Evolutionary conservation across 2,113 vertebrate species (phyloP), one percentile per base, ranked within the genome.

Genomic region (Dasyurus viverrinus): DNA sequence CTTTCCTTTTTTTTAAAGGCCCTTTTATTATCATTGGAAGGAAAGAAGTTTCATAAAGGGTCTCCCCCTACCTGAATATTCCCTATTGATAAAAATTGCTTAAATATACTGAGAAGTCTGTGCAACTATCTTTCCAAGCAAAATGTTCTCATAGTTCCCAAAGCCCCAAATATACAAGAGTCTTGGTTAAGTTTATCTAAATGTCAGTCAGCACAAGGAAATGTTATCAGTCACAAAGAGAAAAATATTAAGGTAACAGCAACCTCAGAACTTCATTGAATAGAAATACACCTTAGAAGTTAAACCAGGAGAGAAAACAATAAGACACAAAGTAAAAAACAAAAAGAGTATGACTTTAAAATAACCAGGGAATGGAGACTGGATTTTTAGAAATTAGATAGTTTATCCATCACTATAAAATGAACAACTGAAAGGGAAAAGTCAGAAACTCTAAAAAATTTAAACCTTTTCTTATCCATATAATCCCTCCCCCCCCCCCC

Each of bases 11-110:
- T 95, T 97, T 91, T 92, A 91, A 94, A 91, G 84, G n/a, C 54
- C 91, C 91, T 96, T 95, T 25, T 95, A n/a, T 84, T 53, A 95
- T 53, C 22, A 93, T 0, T 93, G 10, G 36, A 95, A 94, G 6
- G 36, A 93, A 97, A 94, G 48, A 47, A 12, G 25, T 84, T 46
- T 92, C 84, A 95, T 24, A 55, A 94, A 96, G 90, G 89, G 95
- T 93, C 92, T 76, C 22, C 23, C 48, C 94, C 42, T 91, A 93
- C 16, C 53, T 93, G 36, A 10, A 93, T 92, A 92, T 94, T 93
- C 94, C 92, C 26, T 90, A 93, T 94, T 91, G 36, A 95, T 50
- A 91, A 55, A 94, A 93, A 92, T 55, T 93, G 93, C 54, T 57
- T 89, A 94, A 94, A 93, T 60, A 96, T 76, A 93, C 76, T 89